Evolutionary conservation across 2,113 vertebrate genomes (phyloP), one percentile per base, ranked within the genome.

Genomic region (Xiphorhynchus elegans): DNA sequence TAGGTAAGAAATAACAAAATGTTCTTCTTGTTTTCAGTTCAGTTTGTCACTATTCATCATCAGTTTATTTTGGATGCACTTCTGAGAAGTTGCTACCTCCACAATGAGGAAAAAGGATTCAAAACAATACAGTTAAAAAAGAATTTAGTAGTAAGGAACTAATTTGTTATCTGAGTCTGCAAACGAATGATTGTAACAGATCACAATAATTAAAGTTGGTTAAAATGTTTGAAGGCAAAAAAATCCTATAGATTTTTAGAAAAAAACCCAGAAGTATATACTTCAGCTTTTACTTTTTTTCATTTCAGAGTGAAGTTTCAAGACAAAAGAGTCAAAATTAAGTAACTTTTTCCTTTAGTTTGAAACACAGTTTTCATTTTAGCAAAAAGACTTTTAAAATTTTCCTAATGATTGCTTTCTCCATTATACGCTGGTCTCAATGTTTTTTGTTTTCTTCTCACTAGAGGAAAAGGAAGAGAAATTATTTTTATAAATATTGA

Each of bases 11-110:
- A 49, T 76, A 62, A 90, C 26, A 20, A 74, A 52, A 80, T 11
- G 31, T 63, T 69, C 42, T 70, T 56, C 75, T 72, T 77, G 56
- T 84, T 87, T 94, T 75, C 68, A 21, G 5, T 77, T 85, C 68
- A 33, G 26, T 66, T 92, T 3, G 2, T 56, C 42, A 6, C 47
- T 84, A 44, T 81, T 92, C 68, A 72, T 67, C 0, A 0, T 74
- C 40, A 40, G 79, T 83, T 92, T 90, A 35, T 76, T 93, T 95
- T 96, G 92, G 95, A 95, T 67, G 31, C 28, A 39, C 64, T 81
- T 93, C 93, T 95, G 80, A 96, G 88, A 77, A 86, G 25, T 47
- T 75, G 24, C 35, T 90, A 87, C 80, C 83, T 89, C 62, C 35
- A 60, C n/a, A 86, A 50, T 24, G 31, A n/a, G 24, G 25, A 78